Conservation (phyloP, 2,888 invertebrate genomes). For the Spodoptera picta region DNA sequence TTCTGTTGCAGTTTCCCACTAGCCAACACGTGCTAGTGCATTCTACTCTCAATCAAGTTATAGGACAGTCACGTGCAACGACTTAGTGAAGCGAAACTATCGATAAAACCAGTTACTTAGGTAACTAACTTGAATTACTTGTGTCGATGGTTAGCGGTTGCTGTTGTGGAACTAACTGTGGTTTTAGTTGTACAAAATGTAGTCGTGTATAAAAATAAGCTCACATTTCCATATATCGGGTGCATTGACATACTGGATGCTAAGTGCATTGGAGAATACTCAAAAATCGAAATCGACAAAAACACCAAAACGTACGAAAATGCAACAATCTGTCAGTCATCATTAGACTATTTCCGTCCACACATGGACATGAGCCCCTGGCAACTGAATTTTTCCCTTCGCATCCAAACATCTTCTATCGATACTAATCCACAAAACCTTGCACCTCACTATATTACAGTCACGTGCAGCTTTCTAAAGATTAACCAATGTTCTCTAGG, state of each 20-base stretch:
- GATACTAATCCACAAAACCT: constrained; percentile 23
- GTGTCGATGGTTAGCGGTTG: too few relatives aligned
- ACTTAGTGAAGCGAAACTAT: constrained; percentile 31
- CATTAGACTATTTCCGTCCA: too few relatives aligned
- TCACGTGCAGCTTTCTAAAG: constrained; percentile 72
- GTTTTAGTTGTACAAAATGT: neutral
- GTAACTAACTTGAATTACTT: neutral
- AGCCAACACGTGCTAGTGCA: constrained; percentile 42
- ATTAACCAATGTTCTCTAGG: constrained; percentile 69
- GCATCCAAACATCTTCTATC: constrained; percentile 17
- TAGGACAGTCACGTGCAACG: constrained; percentile 46
- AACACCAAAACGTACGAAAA: too few relatives aligned
- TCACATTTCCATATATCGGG: too few relatives aligned
- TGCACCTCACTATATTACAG: constrained; percentile 52
- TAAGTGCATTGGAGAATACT: too few relatives aligned
- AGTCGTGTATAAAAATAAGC: too few relatives aligned
- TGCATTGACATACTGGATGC: too few relatives aligned
- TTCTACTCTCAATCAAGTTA: constrained; percentile 39
- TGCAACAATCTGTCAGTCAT: too few relatives aligned
- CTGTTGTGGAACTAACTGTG: neutral
- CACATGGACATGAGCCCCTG: too few relatives aligned
- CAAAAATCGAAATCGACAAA: too few relatives aligned
- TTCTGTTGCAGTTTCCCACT: constrained; percentile 34
- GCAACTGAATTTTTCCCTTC: too few relatives aligned
- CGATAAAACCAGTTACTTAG: constrained; percentile 22